Conservation (phyloP, 2,888 invertebrate genomes). For the Kryphioiulus occultus region DNA sequence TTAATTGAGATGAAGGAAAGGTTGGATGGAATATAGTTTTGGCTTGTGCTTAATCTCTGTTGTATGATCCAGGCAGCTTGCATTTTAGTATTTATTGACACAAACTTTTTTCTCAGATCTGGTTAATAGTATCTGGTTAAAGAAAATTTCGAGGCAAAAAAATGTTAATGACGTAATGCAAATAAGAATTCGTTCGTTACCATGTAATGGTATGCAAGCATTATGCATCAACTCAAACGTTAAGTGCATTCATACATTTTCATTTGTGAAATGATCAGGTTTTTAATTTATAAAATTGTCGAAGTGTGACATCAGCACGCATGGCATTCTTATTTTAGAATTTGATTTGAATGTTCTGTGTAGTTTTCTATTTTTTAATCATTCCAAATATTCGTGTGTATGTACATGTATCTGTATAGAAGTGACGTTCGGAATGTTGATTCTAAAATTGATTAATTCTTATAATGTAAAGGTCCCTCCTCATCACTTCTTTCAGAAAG, state of each 20-base stretch:
- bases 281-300: background rate
- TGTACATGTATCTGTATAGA: background rate
- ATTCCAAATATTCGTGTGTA: background rate
- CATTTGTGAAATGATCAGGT: background rate
- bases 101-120: too few species aligned
- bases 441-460: background rate
- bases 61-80: conserved; percentile 17
- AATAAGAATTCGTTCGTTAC: background rate
- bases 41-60: background rate
- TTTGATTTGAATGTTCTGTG: background rate
- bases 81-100: conserved; percentile 33
- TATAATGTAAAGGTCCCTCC: background rate
- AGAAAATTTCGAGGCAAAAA: too few species aligned
- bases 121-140: background rate
- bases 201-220: background rate
- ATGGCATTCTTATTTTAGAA: background rate
- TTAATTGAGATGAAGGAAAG: background rate
- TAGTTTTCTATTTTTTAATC: background rate
- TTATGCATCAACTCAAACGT: background rate
- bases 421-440: conserved; percentile 41
- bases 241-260: background rate
- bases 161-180: background rate
- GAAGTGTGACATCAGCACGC: background rate
- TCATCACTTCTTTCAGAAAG: background rate
- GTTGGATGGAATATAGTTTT: background rate